phyloP scores from a whole-genome alignment of 92 coral and sea anemone genomes.

The Siderastrea radians region DNA sequence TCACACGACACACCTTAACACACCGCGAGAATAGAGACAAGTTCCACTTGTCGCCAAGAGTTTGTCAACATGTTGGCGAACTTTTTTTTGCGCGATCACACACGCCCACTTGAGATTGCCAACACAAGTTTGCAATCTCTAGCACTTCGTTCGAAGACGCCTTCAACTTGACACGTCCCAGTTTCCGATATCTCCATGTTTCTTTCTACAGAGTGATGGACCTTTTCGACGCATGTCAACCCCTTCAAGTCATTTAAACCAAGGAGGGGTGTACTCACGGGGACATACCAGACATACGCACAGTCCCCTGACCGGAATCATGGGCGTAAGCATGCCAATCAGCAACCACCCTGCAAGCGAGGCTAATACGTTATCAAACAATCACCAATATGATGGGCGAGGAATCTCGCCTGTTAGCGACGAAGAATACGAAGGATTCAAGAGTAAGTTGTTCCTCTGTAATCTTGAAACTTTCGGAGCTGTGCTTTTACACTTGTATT shows the following conservation, averaged over 20 bases:
- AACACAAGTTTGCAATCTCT: neutral
- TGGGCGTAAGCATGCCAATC: constrained; percentile 95
- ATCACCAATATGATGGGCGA: constrained; percentile 74
- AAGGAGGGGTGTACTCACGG: constrained; percentile 47
- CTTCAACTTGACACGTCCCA: neutral
- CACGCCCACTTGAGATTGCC: neutral
- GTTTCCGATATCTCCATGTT: neutral
- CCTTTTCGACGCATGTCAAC: constrained; percentile 87
- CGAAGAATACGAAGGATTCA: constrained; percentile 59
- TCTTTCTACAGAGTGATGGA: constrained; percentile 48
- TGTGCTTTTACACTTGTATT: too few species aligned
- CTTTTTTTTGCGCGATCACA: too few species aligned
- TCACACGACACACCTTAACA: too few species aligned
- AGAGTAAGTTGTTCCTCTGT: constrained; percentile 44
- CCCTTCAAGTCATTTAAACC: constrained; percentile 69
- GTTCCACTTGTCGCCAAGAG: too few species aligned
- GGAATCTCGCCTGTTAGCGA: constrained; percentile 85
- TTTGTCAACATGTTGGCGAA: too few species aligned
- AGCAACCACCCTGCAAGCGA: constrained; percentile 86
- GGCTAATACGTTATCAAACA: constrained; percentile 66
- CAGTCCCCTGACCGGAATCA: constrained; percentile 87
- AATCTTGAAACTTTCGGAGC: neutral
- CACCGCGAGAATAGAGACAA: too few species aligned
- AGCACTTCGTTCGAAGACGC: too few species aligned
- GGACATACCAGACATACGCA: constrained; percentile 83